These are phyloP conservation scores for Linyphia triangularis DNA, from an alignment of 2,888 invertebrate genomes.

Conservation along the genomic window DNA sequence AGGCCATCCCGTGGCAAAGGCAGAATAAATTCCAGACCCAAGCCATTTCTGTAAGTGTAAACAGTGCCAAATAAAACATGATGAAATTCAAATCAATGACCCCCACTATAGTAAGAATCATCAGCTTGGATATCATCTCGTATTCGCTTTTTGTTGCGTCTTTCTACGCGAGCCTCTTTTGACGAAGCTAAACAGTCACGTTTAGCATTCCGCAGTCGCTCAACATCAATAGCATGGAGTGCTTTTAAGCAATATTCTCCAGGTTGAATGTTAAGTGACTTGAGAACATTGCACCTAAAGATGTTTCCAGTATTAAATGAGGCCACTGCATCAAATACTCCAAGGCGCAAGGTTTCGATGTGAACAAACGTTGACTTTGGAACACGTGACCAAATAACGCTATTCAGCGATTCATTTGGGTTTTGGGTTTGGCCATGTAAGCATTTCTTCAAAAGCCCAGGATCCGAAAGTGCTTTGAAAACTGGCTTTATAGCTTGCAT, in stretches of 20 bases:
- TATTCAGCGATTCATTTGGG: background rate
- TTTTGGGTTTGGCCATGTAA: slow-evolving; percentile 7
- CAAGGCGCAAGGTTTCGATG: background rate
- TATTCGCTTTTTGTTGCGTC: background rate
- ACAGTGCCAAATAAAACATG: too few relatives aligned
- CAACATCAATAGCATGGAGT: background rate
- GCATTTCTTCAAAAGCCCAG: slow-evolving; percentile 10
- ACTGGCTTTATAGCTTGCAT: background rate
- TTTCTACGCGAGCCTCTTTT: background rate
- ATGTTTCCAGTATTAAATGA: background rate
- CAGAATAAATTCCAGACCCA: too few relatives aligned
- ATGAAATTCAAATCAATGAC: too few relatives aligned
- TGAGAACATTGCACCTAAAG: background rate
- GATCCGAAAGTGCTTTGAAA: slow-evolving; percentile 1
- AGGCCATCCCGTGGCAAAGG: too few relatives aligned
- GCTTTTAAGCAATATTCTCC: background rate
- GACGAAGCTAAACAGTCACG: background rate
- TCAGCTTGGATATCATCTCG: too few relatives aligned
- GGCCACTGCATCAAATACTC: background rate
- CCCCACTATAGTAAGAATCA: too few relatives aligned
- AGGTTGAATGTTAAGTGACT: background rate
- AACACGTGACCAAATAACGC: slow-evolving; percentile 13
- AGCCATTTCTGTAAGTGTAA: too few relatives aligned
- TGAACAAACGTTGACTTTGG: slow-evolving; percentile 13
- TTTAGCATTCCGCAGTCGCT: background rate